Evolutionary conservation across 2,113 vertebrate genomes (phyloP), one percentile per base, ranked within the genome.

Genomic region (Melanostigma gelatinosum): DNA sequence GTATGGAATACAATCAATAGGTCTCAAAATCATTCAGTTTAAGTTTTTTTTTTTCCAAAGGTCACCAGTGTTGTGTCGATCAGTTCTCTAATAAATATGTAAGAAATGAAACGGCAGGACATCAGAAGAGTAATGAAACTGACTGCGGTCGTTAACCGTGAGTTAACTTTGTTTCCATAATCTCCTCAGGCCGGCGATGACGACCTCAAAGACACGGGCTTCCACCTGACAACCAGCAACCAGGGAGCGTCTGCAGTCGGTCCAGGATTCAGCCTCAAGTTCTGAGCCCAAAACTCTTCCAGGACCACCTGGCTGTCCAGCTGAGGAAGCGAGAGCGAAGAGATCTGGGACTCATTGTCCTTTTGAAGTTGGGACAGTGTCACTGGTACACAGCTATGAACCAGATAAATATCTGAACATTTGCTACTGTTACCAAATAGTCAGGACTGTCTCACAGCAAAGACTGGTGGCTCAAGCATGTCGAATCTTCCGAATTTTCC

Each of bases 261-360:
- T 3, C 97, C 97, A 0, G 98, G 98, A 34, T 99, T 99, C 92
- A 99, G 97, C 93, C 96, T 99, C 72, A 99, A 99, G 79, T 99
- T 99, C 85, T 99, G 88, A 96, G 64, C 16, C 69, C 27, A 8
- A 13, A 58, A 10, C 44, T 22, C 34, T 32, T 32, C 34, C 69
- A 34, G 72, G 64, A 69, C 5, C 5, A 7, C 13, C 57, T 66
- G 58, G 36, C 67, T 58, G 72, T 65, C 29, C 2, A 2, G 8
- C 46, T 10, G 61, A 77, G 67, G n/a, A n/a, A 50, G 63, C 58
- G 11, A 38, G 46, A 77, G 80, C 78, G 70, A 70, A 79, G 52
- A 61, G 32, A 71, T 71, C 62, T 87, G 72, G 85, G 84, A 88
- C 61, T 68, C 58, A 77, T 79, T 20, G 32, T 69, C 66, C 22